Evolutionary conservation across 2,888 invertebrate species (phyloP).

Genomic region (Callosobruchus maculatus): DNA sequence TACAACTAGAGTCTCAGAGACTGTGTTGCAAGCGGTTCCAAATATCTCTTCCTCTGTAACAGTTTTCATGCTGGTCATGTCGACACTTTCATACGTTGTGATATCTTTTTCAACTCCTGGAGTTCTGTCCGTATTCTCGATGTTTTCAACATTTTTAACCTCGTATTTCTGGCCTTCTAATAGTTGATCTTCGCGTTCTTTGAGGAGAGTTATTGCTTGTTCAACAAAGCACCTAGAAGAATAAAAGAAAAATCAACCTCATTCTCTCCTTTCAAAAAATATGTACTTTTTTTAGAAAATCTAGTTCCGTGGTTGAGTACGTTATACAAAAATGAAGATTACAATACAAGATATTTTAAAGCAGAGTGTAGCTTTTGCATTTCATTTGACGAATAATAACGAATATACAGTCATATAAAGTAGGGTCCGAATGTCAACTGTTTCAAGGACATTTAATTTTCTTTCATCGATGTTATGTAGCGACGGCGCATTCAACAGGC

Average conservation of each 20-base stretch:
- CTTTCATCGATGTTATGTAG: too few relatives aligned
- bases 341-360: too few relatives aligned
- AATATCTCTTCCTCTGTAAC: neutral
- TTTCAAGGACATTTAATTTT: too few relatives aligned
- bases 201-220: constrained; percentile 71
- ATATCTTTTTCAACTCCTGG: neutral
- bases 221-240: constrained; percentile 68
- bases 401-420: too few relatives aligned
- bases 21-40: neutral
- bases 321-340: too few relatives aligned
- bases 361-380: too few relatives aligned
- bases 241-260: neutral
- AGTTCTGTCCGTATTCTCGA: neutral
- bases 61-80: neutral
- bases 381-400: too few relatives aligned
- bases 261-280: too few relatives aligned
- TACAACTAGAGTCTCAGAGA: neutral
- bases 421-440: too few relatives aligned
- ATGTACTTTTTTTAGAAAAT: too few relatives aligned
- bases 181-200: constrained; percentile 51
- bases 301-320: too few relatives aligned
- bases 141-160: neutral
- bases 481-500: too few relatives aligned
- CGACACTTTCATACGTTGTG: neutral
- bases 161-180: constrained; percentile 9